Base-by-base conservation (phyloP, 2,113 vertebrate species). In the Myiopsitta monachus region DNA sequence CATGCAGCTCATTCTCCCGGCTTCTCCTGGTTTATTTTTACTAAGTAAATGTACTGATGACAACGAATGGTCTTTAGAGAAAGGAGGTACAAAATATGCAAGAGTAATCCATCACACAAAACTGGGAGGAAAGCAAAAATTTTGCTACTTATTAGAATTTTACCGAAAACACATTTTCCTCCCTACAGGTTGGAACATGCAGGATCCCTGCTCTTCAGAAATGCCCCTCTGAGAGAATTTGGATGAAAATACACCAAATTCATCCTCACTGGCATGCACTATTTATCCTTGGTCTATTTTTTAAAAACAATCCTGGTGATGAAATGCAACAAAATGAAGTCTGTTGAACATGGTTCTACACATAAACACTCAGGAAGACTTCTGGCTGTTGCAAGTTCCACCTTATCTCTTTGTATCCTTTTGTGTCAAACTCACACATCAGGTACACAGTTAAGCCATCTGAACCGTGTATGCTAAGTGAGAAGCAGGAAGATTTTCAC, bases 401-500 rank as follows among this genome's bases (percentile, higher is more conserved):
- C 46, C 85, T 90, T 75, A 33, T 74, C 46, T 41, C 63, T 81
- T 79, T n/a, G 8, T 26, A 76, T 44, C 21, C 41, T 63, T 83
- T 79, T 33, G 8, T 31, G 72, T 49, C 31, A 14, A 73, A 55
- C 17, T 49, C 36, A 55, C 31, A 47, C 51, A 41, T 28, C 41
- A 78, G 2, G 30, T 33, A 67, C 46, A 28, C 28, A 44, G 18
- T 21, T 68, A 89, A 87, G 74, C 57, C 43, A n/a, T 28, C 55
- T 63, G 43, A 94, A 89, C 72, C 55, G 9, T 1, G 16, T 39
- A 73, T 22, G 66, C 30, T 74, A 89, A 94, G 84, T 38, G 11
- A 92, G 44, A 94, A 83, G 22, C 16, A 88, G 73, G 67, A 73
- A 84, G 23, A 80, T 80, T 87, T 92, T 69, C 72, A 76, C 59